A percentile compares a stretch with the other conserved stretches of the same genome.
Conservation (phyloP, 2,888 invertebrate genomes). For the Chaitophorus viminalis region DNA sequence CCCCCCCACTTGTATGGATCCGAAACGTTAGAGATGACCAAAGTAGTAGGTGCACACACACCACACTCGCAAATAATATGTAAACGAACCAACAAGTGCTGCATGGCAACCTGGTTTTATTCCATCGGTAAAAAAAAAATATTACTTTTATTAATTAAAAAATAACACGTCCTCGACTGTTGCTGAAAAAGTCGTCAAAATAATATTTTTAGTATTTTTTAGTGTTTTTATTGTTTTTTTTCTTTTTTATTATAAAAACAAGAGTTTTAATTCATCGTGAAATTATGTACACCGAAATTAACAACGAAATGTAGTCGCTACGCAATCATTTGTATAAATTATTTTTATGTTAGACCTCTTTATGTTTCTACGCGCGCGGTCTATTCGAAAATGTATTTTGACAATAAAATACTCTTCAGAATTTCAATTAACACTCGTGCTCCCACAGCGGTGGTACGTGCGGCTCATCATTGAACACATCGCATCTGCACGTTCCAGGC, state of each 20-base stretch:
- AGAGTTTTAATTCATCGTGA: no score
- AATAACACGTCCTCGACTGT: background rate
- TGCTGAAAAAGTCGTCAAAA: background rate
- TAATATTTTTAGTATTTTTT: no score
- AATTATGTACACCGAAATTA: no score
- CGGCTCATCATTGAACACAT: background rate
- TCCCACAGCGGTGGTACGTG: background rate
- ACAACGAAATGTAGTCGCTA: no score
- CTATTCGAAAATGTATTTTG: background rate
- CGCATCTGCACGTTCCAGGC: background rate
- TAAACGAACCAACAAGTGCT: slow-evolving; percentile 25
- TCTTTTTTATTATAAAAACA: no score
- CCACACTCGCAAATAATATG: background rate
- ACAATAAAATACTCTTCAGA: slow-evolving; percentile 25
- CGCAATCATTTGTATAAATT: no score
- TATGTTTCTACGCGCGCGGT: no score
- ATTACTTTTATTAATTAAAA: slow-evolving; percentile 11
- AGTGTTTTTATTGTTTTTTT: no score
- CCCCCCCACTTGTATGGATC: slow-evolving; percentile 8
- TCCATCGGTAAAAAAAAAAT: background rate
- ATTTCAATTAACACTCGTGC: slow-evolving; percentile 40
- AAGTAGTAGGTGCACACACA: background rate
- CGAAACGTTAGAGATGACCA: slow-evolving; percentile 40
- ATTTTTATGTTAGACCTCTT: no score
- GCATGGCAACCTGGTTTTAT: background rate